These are phyloP conservation scores for Phylloscopus trochiloides DNA, from an alignment of 2,113 vertebrate species.

Conservation along the genomic window DNA sequence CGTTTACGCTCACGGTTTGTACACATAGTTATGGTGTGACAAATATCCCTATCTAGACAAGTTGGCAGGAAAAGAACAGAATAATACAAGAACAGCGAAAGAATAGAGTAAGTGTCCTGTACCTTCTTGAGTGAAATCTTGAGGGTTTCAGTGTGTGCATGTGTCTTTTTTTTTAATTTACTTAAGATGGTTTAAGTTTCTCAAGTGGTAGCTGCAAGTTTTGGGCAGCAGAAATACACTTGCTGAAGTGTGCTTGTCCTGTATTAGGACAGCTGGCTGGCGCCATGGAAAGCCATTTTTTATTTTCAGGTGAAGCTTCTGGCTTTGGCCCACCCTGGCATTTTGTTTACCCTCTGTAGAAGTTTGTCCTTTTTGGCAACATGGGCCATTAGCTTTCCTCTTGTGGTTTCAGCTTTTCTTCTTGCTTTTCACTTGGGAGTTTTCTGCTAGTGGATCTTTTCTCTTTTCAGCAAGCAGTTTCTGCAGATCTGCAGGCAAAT, in stretches of 20 bases:
- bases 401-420: not conserved
- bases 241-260: not conserved
- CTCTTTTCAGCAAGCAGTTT: not conserved
- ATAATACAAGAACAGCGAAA: not conserved
- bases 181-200: not conserved
- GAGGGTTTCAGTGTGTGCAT: accelerated
- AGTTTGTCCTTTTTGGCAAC: not conserved
- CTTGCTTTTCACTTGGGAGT: not conserved
- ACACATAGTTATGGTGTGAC: not conserved
- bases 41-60: not conserved
- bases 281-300: not conserved
- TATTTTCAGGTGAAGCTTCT: not conserved
- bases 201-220: not conserved
- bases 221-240: not conserved
- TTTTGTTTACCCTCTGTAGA: not conserved
- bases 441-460: not conserved
- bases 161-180: not conserved
- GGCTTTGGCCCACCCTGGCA: not conserved
- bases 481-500: not conserved
- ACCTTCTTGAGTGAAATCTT: not conserved
- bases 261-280: not conserved
- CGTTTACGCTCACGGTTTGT: not conserved
- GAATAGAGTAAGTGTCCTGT: not conserved
- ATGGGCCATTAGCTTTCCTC: not conserved
- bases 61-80: not conserved